Percentiles rank a stretch among this genome's conserved stretches.
Evolutionary conservation across 1,140 invertebrate genomes (phyloP).

Genomic region (Drepana arcuata): DNA sequence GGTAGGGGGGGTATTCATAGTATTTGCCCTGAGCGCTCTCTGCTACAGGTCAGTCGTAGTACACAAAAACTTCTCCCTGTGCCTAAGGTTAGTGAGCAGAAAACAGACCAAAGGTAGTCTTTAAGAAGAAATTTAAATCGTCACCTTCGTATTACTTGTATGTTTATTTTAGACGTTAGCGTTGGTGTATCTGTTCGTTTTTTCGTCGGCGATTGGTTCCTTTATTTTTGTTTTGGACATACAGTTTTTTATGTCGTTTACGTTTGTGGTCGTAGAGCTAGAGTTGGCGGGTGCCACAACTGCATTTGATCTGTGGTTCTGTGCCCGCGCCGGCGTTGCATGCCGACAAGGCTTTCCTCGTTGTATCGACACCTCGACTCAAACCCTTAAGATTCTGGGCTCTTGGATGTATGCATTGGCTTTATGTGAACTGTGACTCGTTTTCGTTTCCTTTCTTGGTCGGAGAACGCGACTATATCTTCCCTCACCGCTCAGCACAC

Average conservation of each 20-base stretch:
- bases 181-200: constrained; percentile 62
- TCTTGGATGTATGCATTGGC: constrained; percentile 71
- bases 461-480: constrained; percentile 65
- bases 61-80: constrained; percentile 97
- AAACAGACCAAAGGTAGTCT: constrained; percentile 80
- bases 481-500: constrained; percentile 16
- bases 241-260: constrained; percentile 57
- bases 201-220: constrained; percentile 63
- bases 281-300: constrained; percentile 58
- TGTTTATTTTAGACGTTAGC: constrained; percentile 68
- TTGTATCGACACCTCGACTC: constrained; percentile 65
- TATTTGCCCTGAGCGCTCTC: constrained; percentile 97
- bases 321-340: constrained; percentile 60
- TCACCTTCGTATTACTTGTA: constrained; percentile 69
- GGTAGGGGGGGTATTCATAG: constrained; percentile 98
- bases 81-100: constrained; percentile 95
- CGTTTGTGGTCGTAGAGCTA: constrained; percentile 64
- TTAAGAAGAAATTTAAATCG: constrained; percentile 71
- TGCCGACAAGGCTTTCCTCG: constrained; percentile 64
- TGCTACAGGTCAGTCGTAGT: constrained; percentile 99
- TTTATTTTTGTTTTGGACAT: constrained; percentile 52
- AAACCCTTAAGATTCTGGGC: constrained; percentile 71
- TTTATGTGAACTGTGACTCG: constrained; percentile 70
- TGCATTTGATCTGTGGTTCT: constrained; percentile 72
- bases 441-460: constrained; percentile 71